Percentiles rank a stretch among this genome's conserved stretches.
Conservation (phyloP, 2,888 invertebrate species). For the Drosophila mercatorum region DNA sequence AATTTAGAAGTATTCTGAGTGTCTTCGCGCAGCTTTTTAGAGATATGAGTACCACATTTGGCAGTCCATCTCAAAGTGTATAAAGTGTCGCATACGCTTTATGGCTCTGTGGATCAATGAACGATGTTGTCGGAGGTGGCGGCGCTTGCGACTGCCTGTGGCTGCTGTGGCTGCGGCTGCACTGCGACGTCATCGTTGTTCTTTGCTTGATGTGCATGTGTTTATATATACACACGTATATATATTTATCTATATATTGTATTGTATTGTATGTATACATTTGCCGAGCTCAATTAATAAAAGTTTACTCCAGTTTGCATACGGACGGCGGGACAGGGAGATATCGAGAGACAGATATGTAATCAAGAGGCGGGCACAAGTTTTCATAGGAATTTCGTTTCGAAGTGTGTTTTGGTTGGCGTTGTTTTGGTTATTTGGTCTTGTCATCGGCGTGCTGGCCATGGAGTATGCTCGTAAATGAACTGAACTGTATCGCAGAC, state of each 20-base stretch:
- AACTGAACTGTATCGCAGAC: constrained; percentile 17
- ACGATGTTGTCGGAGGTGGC: constrained; percentile 37
- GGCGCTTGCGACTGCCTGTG: constrained; percentile 11
- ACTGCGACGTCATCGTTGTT: constrained; percentile 39
- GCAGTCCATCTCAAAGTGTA: constrained; percentile 9
- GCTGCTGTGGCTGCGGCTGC: constrained; percentile 21
- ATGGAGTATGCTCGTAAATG: constrained; percentile 35
- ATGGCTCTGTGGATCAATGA: constrained; percentile 16
- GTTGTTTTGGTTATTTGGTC: constrained; percentile 48
- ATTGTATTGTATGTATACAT: constrained; percentile 14
- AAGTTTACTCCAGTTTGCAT: constrained; percentile 69
- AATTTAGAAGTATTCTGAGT: background rate
- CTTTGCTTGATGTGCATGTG: constrained; percentile 23
- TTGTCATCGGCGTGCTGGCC: constrained; percentile 51
- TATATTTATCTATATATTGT: background rate
- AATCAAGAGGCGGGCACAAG: constrained; percentile 55
- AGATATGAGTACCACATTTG: background rate
- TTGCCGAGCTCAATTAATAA: constrained; percentile 64
- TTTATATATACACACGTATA: background rate
- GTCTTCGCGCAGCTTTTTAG: background rate
- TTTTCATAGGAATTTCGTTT: constrained; percentile 57
- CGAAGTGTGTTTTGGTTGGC: constrained; percentile 45
- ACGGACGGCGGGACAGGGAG: constrained; percentile 1
- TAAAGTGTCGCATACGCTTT: background rate
- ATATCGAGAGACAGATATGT: constrained; percentile 12